Percentiles rank a stretch among this genome's conserved stretches.
These are phyloP conservation scores for Danio aesculapii DNA, from an alignment of 2,797 vertebrate species.

Conservation along the genomic window DNA sequence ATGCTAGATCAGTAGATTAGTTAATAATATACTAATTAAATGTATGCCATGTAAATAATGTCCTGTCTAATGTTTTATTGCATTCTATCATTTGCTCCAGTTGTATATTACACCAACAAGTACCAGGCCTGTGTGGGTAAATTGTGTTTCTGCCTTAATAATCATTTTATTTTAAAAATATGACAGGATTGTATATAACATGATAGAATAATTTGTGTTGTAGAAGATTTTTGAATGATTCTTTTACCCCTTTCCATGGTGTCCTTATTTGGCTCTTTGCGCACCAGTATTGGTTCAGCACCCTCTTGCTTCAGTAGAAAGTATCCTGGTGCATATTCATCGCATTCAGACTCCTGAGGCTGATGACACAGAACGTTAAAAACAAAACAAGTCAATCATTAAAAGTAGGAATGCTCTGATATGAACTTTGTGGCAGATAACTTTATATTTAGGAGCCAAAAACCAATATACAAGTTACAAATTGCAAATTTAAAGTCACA, in stretches of 20 bases:
- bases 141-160: neutral
- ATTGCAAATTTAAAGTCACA: no score
- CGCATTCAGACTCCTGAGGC: slow-evolving; percentile 51
- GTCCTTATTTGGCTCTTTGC: slow-evolving; percentile 49
- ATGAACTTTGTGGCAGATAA: no score
- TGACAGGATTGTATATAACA: neutral
- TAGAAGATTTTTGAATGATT: slow-evolving; percentile 10
- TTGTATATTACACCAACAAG: neutral
- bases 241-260: slow-evolving; percentile 59
- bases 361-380: slow-evolving; percentile 34
- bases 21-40: no score
- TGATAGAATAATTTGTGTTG: neutral
- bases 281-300: slow-evolving; percentile 44
- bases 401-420: no score
- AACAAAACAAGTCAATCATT: neutral
- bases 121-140: neutral
- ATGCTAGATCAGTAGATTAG: no score
- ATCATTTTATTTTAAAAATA: neutral
- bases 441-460: no score
- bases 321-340: slow-evolving; percentile 55
- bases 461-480: no score
- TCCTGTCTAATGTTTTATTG: neutral
- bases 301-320: slow-evolving; percentile 68
- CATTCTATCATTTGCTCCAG: neutral
- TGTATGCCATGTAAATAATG: no score